Evolutionary conservation across 2,797 vertebrate species (phyloP), one percentile per base, ranked within the genome.

Genomic region (Austrolebias charrua): DNA sequence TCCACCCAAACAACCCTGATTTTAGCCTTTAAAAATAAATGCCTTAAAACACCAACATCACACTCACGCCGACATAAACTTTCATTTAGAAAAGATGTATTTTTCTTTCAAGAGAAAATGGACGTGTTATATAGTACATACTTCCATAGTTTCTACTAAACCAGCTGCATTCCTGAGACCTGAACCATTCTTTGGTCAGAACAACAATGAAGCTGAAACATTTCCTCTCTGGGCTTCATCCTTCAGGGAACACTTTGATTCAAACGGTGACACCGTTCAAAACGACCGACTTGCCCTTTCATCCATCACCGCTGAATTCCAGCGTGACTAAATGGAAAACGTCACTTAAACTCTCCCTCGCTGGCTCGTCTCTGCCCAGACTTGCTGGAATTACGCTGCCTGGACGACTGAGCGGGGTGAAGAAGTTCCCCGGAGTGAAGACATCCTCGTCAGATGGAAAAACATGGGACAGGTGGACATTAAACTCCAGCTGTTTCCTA

Each of bases 261-360:
- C n/a, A 53, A n/a, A 66, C 55, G 28, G 57, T 54, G 75, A 71
- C 80, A 75, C 40, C 3, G 31, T 64, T 64, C 19, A 51, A 48
- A 69, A 63, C 63, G 74, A 59, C 66, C 51, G 74, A 51, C 69
- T 53, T 0, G 11, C 67, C 35, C 78, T 49, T 53, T 53, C 73
- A 86, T 86, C 85, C 66, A 87, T 90, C 89, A 87, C 35, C 40
- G 55, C 20, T 20, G 55, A 80, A 90, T 87, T 87, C 83, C 85
- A 68, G 49, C 47, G 69, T 84, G 83, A 88, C 82, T 88, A 88
- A 89, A 90, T 86, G 85, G 84, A 90, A 90, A 90, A 70, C 83
- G 73, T 80, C 44, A 63, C 74, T 66, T 31, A 1, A 19, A 54
- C 66, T 70, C 78, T 80, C 71, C 20, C 57, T 47, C 52, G 71